Evolutionary conservation across 1,140 invertebrate species (phyloP).

Genomic region (Drosophila virilis): DNA sequence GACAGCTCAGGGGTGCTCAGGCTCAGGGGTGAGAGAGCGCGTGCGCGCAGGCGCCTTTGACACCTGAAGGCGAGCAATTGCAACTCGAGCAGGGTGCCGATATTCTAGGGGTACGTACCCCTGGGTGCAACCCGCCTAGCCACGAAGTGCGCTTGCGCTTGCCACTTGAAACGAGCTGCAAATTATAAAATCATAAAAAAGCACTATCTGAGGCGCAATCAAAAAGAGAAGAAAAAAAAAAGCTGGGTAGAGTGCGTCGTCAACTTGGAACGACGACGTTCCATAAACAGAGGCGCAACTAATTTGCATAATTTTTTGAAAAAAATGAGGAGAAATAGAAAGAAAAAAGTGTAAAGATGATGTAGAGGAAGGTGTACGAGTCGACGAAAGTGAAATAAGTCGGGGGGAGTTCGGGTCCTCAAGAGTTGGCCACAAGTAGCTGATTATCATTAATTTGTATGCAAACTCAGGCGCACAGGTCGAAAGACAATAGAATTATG

Average conservation of each 20-base stretch:
- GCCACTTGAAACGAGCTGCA: conserved; percentile 65
- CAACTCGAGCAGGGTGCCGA: conserved; percentile 32
- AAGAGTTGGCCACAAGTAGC: conserved; percentile 58
- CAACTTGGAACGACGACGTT: conserved; percentile 32
- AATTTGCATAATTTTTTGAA: conserved; percentile 73
- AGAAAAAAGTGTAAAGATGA: conserved; percentile 20
- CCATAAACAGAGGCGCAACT: conserved; percentile 63
- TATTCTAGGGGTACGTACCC: conserved; percentile 5
- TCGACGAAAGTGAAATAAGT: conserved; percentile 75
- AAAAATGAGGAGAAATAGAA: conserved; percentile 14
- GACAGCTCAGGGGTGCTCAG: conserved; percentile 8
- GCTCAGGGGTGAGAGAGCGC: conserved; percentile 52
- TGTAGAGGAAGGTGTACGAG: conserved; percentile 17
- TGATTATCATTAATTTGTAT: conserved; percentile 79
- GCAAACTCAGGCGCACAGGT: conserved; percentile 63
- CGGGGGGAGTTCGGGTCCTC: conserved; percentile 22
- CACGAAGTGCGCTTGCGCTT: conserved; percentile 15
- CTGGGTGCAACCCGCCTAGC: not conserved
- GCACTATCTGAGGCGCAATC: conserved; percentile 30
- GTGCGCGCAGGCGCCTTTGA: conserved; percentile 72
- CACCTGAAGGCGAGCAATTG: conserved; percentile 69
- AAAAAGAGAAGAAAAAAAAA: conserved; percentile 46
- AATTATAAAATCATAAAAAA: conserved; percentile 79
- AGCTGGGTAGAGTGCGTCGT: conserved; percentile 67
- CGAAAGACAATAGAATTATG: conserved; percentile 81